Conservation (phyloP, 1,140 invertebrate genomes). For the Drosophila seguyi region DNA sequence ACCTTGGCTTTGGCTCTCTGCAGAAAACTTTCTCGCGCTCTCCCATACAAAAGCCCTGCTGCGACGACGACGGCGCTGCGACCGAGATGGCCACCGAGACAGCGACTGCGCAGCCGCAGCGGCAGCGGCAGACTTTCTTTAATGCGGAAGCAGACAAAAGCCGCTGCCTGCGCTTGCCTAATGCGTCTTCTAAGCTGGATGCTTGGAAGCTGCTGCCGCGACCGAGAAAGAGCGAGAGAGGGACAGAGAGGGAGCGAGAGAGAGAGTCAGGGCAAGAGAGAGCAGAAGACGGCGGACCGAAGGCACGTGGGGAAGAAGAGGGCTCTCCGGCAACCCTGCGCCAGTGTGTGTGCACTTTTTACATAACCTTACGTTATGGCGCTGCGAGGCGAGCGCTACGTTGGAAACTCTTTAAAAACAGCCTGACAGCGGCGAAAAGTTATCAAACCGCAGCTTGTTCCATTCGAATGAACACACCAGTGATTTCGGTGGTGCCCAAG, state of each 20-base stretch:
- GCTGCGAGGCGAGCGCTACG: conserved; percentile 74
- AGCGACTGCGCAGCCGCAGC: conserved; percentile 35
- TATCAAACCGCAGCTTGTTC: conserved; percentile 85
- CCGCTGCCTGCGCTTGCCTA: conserved; percentile 57
- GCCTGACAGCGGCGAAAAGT: conserved; percentile 84
- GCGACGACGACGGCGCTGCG: conserved; percentile 13
- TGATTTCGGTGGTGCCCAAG: conserved; percentile 83
- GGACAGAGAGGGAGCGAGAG: conserved; percentile 1
- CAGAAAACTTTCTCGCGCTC: conserved; percentile 72
- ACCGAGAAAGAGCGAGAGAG: conserved; percentile 8
- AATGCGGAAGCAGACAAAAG: conserved; percentile 77
- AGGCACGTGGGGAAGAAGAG: conserved; percentile 56
- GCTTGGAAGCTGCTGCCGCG: conserved; percentile 34
- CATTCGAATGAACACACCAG: conserved; percentile 85
- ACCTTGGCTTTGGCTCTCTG: conserved; percentile 65
- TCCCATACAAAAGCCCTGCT: conserved; percentile 39
- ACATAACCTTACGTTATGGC: conserved; percentile 82
- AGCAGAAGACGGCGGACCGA: background rate
- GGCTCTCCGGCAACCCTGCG: conserved; percentile 40
- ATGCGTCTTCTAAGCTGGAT: conserved; percentile 64
- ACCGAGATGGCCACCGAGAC: conserved; percentile 1
- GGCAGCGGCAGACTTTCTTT: conserved; percentile 70
- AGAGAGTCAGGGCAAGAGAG: conserved; percentile 28
- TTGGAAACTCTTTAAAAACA: conserved; percentile 85
- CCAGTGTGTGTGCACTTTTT: conserved; percentile 73